Evolutionary conservation across 2,797 vertebrate species (phyloP), one percentile per base, ranked within the genome.

Genomic region (Tapera naevia): DNA sequence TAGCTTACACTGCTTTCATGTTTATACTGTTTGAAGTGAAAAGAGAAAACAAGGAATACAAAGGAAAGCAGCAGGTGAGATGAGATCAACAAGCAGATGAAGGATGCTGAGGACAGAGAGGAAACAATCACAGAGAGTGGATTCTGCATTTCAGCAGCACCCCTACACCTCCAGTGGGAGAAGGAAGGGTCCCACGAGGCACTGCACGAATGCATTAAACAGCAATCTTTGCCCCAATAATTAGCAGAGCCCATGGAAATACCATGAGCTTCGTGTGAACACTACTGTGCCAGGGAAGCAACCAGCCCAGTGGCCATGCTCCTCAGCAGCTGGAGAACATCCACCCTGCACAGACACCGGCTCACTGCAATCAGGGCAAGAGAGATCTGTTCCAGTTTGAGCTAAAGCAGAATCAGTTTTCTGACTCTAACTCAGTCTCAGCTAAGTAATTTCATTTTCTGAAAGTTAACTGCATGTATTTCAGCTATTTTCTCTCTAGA

Each of bases 271-370:
- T 22, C 5, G 8, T 5, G 7, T 16, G 58, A 62, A 33, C 32
- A 27, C 28, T 50, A 33, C 30, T 16, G n/a, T 3, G 33, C 12
- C 32, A 5, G n/a, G 0, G 30, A 35, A 57, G 39, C 13, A 33
- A 7, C 13, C 60, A 81, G 4, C 37, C 39, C n/a, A 3, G 0
- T 1, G 21, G 70, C 11, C 14, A 1, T 2, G 15, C 21, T 46
- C 37, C 80, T 11, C 22, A 5, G n/a, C 24, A 18, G 60, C 73
- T 62, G 54, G 41, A 76, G 70, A 50, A 48, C 39, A 3, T 0
- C 7, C 6, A 11, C 53, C 75, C 65, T 13, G 32, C 60, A 19
- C 60, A 8, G 19, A 17, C 1, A 17, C 48, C 2, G 25, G 23
- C 79, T 60, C 17, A 8, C 37, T 2, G 46, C 5, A 39, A 28